Conservation (phyloP, 2,888 invertebrate species). For the Rhagonycha fulva region DNA sequence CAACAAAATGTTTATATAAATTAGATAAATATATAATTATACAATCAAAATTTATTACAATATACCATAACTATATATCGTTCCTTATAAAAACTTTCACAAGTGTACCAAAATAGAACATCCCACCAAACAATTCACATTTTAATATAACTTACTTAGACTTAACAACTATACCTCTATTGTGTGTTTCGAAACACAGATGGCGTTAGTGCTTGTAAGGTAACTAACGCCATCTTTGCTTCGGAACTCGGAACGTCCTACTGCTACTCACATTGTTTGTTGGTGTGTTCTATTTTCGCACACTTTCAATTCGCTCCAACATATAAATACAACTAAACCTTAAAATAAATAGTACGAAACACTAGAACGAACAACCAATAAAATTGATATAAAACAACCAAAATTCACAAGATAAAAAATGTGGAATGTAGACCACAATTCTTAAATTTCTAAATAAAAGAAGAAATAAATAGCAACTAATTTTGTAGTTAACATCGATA, state of each 20-base stretch:
- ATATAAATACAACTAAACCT: background rate
- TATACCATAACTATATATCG: background rate
- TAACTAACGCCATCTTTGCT: too few species aligned
- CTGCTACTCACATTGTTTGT: background rate
- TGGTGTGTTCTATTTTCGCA: background rate
- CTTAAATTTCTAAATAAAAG: background rate
- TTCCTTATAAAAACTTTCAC: background rate
- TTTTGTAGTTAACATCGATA: background rate
- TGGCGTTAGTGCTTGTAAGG: too few species aligned
- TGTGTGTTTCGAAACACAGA: too few species aligned
- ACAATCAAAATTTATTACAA: background rate
- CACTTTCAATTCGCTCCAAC: background rate
- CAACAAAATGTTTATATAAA: conserved; percentile 6
- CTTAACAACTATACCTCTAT: too few species aligned
- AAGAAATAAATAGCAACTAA: too few species aligned
- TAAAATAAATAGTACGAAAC: background rate
- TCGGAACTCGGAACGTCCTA: background rate
- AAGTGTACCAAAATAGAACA: background rate
- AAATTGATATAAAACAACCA: background rate
- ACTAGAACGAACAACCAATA: background rate
- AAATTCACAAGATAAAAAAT: background rate
- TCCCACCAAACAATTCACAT: background rate
- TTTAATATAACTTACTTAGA: too few species aligned
- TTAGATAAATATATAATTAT: background rate
- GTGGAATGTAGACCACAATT: conserved; percentile 1